Evolutionary conservation across 2,113 vertebrate species (phyloP).

Genomic region (Ploceus nigricollis): DNA sequence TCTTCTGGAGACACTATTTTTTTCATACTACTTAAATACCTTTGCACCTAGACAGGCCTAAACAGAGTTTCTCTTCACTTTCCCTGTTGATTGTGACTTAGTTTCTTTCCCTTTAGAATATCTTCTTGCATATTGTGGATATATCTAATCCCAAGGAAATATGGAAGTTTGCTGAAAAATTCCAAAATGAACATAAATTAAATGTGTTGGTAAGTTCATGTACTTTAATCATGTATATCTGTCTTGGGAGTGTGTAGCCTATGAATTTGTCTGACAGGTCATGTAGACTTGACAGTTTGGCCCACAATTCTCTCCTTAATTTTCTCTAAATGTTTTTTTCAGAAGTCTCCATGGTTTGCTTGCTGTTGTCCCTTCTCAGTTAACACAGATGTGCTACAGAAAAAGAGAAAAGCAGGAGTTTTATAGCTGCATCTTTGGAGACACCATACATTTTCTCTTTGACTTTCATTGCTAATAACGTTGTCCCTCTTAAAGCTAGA

Average conservation of each 20-base stretch:
- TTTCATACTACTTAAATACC: background rate
- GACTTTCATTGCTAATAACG: background rate
- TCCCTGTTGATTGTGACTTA: background rate
- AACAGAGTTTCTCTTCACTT: background rate
- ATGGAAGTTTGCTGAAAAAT: slow-evolving; percentile 81
- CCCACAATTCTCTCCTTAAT: background rate
- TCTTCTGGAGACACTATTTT: background rate
- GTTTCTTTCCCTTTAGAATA: slow-evolving; percentile 62
- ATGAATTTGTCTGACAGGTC: background rate
- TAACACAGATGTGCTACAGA: background rate
- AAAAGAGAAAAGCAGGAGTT: background rate
- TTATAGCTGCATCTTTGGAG: background rate
- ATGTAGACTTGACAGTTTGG: background rate
- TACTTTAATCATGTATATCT: background rate
- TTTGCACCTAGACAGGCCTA: background rate
- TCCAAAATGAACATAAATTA: slow-evolving; percentile 73
- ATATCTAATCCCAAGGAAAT: slow-evolving; percentile 79
- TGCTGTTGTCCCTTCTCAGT: background rate
- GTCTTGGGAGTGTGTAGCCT: background rate
- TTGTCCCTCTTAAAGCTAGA: background rate
- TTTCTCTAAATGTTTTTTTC: background rate
- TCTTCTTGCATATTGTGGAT: slow-evolving; percentile 81
- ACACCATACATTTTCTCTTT: background rate
- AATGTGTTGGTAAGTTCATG: slow-evolving; percentile 74
- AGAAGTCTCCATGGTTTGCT: background rate